Evolutionary conservation across 2,888 invertebrate genomes (phyloP).

Genomic region (Argyresthia albistria): DNA sequence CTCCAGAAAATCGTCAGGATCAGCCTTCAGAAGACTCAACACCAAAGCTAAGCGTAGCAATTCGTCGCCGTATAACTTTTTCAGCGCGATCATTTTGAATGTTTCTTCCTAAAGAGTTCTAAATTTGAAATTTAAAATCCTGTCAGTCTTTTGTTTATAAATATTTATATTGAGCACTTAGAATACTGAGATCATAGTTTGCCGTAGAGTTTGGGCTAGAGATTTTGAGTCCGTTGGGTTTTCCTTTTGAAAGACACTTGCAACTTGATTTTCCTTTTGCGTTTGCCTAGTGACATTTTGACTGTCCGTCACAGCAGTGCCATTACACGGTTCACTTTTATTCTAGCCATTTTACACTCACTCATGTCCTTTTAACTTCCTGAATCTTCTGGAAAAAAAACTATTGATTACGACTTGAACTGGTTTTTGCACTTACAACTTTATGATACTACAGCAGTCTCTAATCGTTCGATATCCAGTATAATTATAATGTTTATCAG

Average conservation of each 20-base stretch:
- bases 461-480: not conserved
- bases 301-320: conserved; percentile 34
- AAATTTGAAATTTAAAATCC: conserved; percentile 21
- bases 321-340: conserved; percentile 12
- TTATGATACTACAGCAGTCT: conserved; percentile 2
- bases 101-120: conserved; percentile 5
- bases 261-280: conserved; percentile 42
- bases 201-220: conserved; percentile 11
- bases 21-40: conserved; percentile 83
- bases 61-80: conserved; percentile 88
- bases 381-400: not conserved
- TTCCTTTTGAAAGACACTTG: conserved; percentile 20
- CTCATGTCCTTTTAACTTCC: not conserved
- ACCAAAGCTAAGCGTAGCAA: conserved; percentile 85
- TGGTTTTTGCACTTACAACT: conserved; percentile 9
- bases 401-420: conserved; percentile 9
- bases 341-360: not conserved
- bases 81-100: conserved; percentile 79
- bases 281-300: conserved; percentile 61
- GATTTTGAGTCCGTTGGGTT: conserved; percentile 23
- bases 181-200: conserved; percentile 45
- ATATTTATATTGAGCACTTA: conserved; percentile 45
- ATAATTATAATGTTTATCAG: not conserved
- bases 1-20: conserved; percentile 79
- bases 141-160: conserved; percentile 18